Base-by-base conservation (phyloP, 2,113 vertebrate species). In the Donacobius atricapilla region DNA sequence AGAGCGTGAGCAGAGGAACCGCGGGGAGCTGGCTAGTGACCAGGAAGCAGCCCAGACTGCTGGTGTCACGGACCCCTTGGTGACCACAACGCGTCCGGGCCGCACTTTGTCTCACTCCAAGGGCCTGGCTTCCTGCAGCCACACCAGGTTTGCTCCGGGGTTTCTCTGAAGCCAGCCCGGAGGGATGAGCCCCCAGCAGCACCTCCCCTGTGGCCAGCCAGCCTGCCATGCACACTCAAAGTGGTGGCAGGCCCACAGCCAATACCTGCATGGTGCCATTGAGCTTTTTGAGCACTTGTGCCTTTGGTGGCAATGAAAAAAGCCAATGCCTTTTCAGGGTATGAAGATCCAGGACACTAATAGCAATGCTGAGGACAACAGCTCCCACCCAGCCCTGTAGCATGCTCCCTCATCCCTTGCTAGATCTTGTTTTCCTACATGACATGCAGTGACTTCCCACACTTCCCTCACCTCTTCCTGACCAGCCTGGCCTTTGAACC, bases 21-120 rank as follows among this genome's bases (percentile, higher is more conserved):
- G 82, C 1, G 9, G 58, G 71, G 90, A 95, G 85, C 93, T 93
- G 93, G 87, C 71, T 19, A 39, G 31, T 94, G 93, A 96, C 93
- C 94, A 96, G 95, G 96, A 97, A 96, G 85, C 92, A 96, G 90
- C 71, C 64, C 93, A 95, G 94, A 95, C 95, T 90, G 87, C 58
- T 95, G 87, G 92, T 93, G 96, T 96, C 93, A 96, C 22, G 0
- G 90, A 83, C 82, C 88, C 83, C 68, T 85, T 4, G 30, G 79
- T 86, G 90, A 93, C 95, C 93, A 94, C 87, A 90, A 70, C 92
- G 87, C 10, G 1, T 58, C 54, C 1, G 2, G 12, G 54, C 58
- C 0, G 0, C 3, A 39, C 66, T 96, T 73, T 91, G 93, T 94
- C 76, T 93, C 18, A 1, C 63, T 73, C 63, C 28, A 2, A 85